Evolutionary conservation across 2,888 invertebrate genomes (phyloP).

Genomic region (Tuta absoluta): DNA sequence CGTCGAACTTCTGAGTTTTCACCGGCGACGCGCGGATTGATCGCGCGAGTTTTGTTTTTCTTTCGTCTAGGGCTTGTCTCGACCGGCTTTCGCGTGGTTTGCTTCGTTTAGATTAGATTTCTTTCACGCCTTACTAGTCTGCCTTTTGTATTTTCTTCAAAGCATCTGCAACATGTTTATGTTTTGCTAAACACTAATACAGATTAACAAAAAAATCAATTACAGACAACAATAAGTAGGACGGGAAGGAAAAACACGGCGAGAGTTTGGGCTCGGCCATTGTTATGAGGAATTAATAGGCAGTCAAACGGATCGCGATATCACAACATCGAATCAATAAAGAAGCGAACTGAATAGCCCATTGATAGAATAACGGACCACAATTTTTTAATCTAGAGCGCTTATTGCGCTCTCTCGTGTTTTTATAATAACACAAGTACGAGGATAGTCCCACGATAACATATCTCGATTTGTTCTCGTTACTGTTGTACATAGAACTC

Average conservation of each 20-base stretch:
- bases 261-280: slow-evolving; percentile 55
- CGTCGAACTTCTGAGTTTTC: slow-evolving; percentile 64
- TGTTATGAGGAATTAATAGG: slow-evolving; percentile 70
- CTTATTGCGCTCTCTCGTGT: slow-evolving; percentile 45
- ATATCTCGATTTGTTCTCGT: slow-evolving; percentile 18
- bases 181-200: slow-evolving; percentile 56
- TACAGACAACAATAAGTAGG: slow-evolving; percentile 65
- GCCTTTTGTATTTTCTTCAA: slow-evolving; percentile 35
- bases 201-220: slow-evolving; percentile 65
- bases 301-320: slow-evolving; percentile 63
- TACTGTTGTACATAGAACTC: slow-evolving; percentile 16
- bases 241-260: slow-evolving; percentile 63
- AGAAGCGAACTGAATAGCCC: slow-evolving; percentile 58
- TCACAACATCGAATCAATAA: slow-evolving; percentile 71
- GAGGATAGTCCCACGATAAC: slow-evolving; percentile 22
- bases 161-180: slow-evolving; percentile 24
- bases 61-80: slow-evolving; percentile 72
- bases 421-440: slow-evolving; percentile 37
- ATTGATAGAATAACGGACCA: slow-evolving; percentile 64
- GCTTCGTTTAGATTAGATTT: slow-evolving; percentile 72
- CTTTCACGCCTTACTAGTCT: slow-evolving; percentile 58
- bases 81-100: slow-evolving; percentile 64
- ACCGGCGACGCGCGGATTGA: slow-evolving; percentile 59
- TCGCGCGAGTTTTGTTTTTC: slow-evolving; percentile 73
- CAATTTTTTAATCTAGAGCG: slow-evolving; percentile 52